Percentiles rank a stretch among this genome's conserved stretches.
Evolutionary conservation across 1,140 invertebrate genomes (phyloP).

Genomic region (Zelostemma sp.): DNA sequence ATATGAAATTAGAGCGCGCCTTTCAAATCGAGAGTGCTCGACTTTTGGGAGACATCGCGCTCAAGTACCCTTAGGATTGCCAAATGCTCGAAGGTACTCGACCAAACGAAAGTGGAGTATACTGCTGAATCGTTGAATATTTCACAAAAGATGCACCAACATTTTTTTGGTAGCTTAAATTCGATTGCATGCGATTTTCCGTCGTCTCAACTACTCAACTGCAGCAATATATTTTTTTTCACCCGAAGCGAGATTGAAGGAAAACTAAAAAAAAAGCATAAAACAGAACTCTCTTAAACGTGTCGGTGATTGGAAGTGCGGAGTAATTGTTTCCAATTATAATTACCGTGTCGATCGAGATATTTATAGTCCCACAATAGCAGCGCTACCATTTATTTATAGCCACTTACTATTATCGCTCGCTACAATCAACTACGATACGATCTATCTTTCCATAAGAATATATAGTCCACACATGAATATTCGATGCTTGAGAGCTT

Average conservation of each 20-base stretch:
- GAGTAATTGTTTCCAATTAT: constrained; percentile 44
- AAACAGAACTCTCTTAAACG: constrained; percentile 22
- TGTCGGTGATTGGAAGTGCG: constrained; percentile 16
- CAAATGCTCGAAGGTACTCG: constrained; percentile 35
- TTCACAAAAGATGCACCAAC: constrained; percentile 31
- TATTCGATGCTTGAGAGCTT: constrained; percentile 4
- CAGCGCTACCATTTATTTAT: constrained; percentile 48
- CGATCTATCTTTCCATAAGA: constrained; percentile 48
- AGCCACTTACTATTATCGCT: constrained; percentile 52
- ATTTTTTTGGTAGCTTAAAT: constrained; percentile 7
- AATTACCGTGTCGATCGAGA: constrained; percentile 32
- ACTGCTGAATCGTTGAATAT: constrained; percentile 50
- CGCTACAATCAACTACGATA: constrained; percentile 34
- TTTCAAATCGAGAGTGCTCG: constrained; percentile 52
- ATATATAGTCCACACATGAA: constrained; percentile 39
- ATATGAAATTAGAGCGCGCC: constrained; percentile 54
- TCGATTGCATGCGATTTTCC: too few species aligned
- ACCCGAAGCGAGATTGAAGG: neutral
- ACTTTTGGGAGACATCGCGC: constrained; percentile 48
- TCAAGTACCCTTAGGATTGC: constrained; percentile 48
- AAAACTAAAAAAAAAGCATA: neutral
- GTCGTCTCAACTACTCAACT: neutral
- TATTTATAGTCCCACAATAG: constrained; percentile 44
- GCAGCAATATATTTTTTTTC: constrained; percentile 1
- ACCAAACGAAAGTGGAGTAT: constrained; percentile 30